Percentiles rank a stretch among this genome's conserved stretches.
phyloP scores from a whole-genome alignment of 1,140 invertebrate genomes.

The Brachionus manjavacas region DNA sequence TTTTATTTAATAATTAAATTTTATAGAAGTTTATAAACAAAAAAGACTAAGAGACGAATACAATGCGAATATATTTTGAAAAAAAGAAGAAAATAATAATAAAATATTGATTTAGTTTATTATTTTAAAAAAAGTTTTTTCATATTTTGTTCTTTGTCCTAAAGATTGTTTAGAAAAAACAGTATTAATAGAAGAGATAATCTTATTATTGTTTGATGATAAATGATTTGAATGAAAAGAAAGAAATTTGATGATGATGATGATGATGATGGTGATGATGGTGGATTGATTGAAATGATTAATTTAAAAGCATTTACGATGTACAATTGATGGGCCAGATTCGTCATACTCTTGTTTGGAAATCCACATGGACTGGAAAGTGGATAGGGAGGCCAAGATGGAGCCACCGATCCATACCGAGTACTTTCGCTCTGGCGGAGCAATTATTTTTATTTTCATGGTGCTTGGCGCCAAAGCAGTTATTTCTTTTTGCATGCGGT shows the following conservation, averaged over 20 bases:
- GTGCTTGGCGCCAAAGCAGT: slow-evolving; percentile 59
- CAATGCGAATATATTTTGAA: background rate
- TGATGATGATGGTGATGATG: background rate
- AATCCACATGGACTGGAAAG: slow-evolving; percentile 70
- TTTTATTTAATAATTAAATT: background rate
- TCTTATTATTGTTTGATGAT: too few relatives aligned
- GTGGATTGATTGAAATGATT: background rate
- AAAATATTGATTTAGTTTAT: background rate
- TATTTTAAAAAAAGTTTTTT: background rate
- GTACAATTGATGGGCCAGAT: slow-evolving; percentile 83
- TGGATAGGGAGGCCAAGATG: slow-evolving; percentile 61
- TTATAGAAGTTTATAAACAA: background rate
- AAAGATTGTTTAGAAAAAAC: background rate
- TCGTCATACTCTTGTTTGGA: slow-evolving; percentile 91
- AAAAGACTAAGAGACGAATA: background rate
- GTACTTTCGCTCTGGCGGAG: slow-evolving; percentile 59
- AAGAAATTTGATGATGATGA: background rate
- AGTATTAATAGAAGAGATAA: too few relatives aligned
- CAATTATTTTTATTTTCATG: slow-evolving; percentile 59
- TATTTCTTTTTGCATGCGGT: slow-evolving; percentile 61
- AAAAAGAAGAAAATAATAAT: background rate
- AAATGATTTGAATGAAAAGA: too few relatives aligned
- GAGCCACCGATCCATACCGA: slow-evolving; percentile 57
- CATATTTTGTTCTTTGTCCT: background rate
- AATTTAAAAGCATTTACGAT: slow-evolving; percentile 86